Percentiles rank a stretch among this genome's conserved stretches.
Conservation (phyloP, 2,113 vertebrate genomes). For the Loxodonta africana region DNA sequence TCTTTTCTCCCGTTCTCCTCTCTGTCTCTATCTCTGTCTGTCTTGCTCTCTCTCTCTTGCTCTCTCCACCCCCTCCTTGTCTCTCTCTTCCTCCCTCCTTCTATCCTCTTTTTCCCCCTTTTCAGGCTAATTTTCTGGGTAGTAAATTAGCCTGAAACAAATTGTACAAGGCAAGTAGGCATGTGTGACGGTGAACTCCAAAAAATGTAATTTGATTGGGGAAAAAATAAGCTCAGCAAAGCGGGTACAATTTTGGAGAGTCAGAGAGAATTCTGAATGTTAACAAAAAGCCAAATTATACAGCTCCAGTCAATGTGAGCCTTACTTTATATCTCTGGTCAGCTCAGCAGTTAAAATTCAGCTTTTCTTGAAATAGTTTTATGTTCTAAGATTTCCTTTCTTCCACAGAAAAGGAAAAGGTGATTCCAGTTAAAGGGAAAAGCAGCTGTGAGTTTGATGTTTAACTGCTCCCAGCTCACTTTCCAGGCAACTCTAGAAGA, state of each 20-base stretch:
- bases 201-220: slow-evolving; percentile 66
- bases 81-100: neutral
- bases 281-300: slow-evolving; percentile 65
- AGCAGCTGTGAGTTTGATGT: neutral
- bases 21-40: no score
- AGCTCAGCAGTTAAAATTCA: slow-evolving; percentile 64
- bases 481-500: slow-evolving; percentile 46
- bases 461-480: slow-evolving; percentile 35
- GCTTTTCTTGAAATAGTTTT: slow-evolving; percentile 37
- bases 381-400: slow-evolving; percentile 60
- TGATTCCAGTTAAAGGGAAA: slow-evolving; percentile 25
- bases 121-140: neutral
- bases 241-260: slow-evolving; percentile 58
- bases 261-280: slow-evolving; percentile 47
- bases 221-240: slow-evolving; percentile 54
- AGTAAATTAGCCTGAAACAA: slow-evolving; percentile 73
- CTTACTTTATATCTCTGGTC: slow-evolving; percentile 45
- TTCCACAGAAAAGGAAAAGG: slow-evolving; percentile 52
- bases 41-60: neutral
- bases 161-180: slow-evolving; percentile 49
- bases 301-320: neutral
- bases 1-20: neutral
- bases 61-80: neutral
- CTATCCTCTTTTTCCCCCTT: neutral
- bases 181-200: slow-evolving; percentile 51